phyloP scores from a whole-genome alignment of 2,113 vertebrate genomes.

The Coregonus clupeaformis region DNA sequence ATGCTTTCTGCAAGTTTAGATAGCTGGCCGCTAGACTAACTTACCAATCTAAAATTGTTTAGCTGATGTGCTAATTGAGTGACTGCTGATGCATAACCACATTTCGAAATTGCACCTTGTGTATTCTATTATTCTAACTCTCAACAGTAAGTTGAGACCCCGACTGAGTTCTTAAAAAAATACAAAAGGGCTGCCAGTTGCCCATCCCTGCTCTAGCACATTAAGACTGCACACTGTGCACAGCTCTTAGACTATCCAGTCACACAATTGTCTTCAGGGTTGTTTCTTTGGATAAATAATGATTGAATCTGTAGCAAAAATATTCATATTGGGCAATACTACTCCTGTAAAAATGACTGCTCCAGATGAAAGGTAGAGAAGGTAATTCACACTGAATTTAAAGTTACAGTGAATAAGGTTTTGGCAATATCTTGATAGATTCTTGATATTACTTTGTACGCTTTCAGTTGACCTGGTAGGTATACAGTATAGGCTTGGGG shows the following conservation, averaged over 20 bases:
- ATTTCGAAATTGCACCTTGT: no score
- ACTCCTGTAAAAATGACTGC: conserved; percentile 20
- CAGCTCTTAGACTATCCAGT: conserved; percentile 24
- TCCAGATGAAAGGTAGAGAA: conserved; percentile 8
- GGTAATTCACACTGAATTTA: conserved; percentile 29
- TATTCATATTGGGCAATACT: no score
- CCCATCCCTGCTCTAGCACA: conserved; percentile 24
- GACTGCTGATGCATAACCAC: no score
- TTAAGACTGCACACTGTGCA: conserved; percentile 32
- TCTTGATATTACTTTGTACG: neutral
- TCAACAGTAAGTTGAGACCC: no score
- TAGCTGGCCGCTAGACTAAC: no score
- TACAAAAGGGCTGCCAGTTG: no score
- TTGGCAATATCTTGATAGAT: conserved; percentile 16
- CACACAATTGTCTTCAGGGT: conserved; percentile 11
- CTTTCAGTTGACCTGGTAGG: no score
- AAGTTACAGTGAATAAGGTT: conserved; percentile 27
- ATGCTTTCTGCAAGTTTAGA: no score
- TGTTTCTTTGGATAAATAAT: conserved; percentile 25
- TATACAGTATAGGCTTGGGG: conserved; percentile 25
- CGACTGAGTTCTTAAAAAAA: no score
- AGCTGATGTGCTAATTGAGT: no score
- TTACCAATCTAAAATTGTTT: no score
- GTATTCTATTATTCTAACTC: no score
- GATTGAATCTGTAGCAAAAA: conserved; percentile 26